phyloP scores from a whole-genome alignment of 2,888 invertebrate genomes.

The Rhopalosiphum nymphaeae region DNA sequence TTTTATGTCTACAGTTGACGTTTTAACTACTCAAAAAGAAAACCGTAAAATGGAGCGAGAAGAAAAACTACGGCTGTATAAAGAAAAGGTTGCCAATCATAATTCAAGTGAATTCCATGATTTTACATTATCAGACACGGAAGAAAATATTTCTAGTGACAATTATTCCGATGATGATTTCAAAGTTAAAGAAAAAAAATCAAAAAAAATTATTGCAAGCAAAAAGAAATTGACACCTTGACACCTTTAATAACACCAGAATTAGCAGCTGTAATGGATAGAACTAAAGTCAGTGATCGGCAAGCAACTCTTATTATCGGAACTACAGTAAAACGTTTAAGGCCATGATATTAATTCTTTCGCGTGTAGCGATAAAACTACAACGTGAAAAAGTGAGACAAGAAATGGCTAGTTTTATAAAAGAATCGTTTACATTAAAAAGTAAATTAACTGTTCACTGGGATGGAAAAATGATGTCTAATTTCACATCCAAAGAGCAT shows the following conservation, averaged over 20 bases:
- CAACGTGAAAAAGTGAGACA: background rate
- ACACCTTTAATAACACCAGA: background rate
- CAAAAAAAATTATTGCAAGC: background rate
- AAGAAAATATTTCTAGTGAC: background rate
- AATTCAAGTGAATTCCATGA: background rate
- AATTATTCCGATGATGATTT: slow-evolving; percentile 15
- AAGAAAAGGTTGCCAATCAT: background rate
- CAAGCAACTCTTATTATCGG: background rate
- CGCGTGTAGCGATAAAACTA: slow-evolving; percentile 12
- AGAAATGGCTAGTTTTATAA: slow-evolving; percentile 26
- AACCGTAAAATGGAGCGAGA: background rate
- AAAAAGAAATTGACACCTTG: slow-evolving; percentile 5
- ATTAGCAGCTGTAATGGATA: background rate
- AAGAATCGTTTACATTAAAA: slow-evolving; percentile 8
- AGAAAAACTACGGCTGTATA: background rate
- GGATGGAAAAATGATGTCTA: background rate
- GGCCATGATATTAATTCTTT: background rate
- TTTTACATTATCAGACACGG: slow-evolving; percentile 6
- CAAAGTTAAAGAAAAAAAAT: background rate
- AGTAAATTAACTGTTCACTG: slow-evolving; percentile 35
- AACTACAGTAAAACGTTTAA: background rate
- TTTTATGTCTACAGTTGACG: slow-evolving; percentile 20
- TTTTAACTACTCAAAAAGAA: background rate
- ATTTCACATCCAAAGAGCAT: slow-evolving; percentile 1
- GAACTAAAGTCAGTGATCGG: background rate